Conservation (phyloP, 2,113 vertebrate genomes). For the Cranoglanis bouderius region DNA sequence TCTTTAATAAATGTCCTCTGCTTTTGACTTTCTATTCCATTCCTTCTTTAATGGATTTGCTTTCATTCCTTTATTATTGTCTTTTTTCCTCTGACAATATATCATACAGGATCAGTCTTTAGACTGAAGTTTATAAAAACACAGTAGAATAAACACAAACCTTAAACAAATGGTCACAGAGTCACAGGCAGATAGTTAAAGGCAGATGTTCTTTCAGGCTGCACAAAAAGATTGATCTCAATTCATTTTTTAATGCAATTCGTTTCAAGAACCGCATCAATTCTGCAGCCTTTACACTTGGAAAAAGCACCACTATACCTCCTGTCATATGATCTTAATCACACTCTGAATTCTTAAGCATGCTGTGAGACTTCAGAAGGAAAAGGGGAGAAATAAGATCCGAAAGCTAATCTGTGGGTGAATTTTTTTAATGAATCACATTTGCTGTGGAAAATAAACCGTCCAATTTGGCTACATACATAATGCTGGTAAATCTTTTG, state of each 20-base stretch:
- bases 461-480: background rate
- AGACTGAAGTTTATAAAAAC: background rate
- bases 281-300: background rate
- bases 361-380: background rate
- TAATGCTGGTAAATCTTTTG: background rate
- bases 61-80: background rate
- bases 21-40: slow-evolving; percentile 49
- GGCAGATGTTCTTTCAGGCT: background rate
- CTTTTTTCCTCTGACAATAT: background rate
- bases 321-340: background rate
- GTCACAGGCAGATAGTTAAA: background rate
- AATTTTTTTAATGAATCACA: background rate
- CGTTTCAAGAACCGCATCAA: background rate
- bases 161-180: background rate
- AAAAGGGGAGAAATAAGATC: background rate
- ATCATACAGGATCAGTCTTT: background rate
- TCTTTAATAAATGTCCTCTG: slow-evolving; percentile 71
- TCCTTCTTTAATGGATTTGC: background rate
- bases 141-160: background rate
- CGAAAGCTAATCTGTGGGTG: background rate
- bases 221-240: background rate
- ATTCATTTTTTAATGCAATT: background rate
- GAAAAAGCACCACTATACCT: background rate
- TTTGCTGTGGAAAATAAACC: background rate
- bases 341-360: background rate